Percentiles rank a stretch among this genome's conserved stretches.
Evolutionary conservation across 2,797 vertebrate genomes (phyloP).

Genomic region (Ceryle rudis): DNA sequence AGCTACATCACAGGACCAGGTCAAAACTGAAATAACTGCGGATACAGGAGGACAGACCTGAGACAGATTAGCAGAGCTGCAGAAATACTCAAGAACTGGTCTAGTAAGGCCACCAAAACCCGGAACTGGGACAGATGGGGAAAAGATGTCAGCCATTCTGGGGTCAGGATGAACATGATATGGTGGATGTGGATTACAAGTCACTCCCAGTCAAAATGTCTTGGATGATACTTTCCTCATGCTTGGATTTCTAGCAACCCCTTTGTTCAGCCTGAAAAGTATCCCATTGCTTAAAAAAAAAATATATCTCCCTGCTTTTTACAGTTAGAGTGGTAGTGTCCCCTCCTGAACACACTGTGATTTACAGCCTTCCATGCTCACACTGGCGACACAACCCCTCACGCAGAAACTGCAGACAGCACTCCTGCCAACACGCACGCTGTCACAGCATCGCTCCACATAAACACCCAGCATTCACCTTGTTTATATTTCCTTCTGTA

Average conservation of each 20-base stretch:
- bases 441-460: constrained; percentile 7
- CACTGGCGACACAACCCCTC: background rate
- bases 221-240: background rate
- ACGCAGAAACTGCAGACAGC: background rate
- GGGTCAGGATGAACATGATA: background rate
- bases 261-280: constrained; percentile 10
- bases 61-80: background rate
- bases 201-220: background rate
- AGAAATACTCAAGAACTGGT: background rate
- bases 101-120: background rate
- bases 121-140: background rate
- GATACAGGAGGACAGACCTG: background rate
- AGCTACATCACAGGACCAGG: background rate
- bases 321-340: constrained; percentile 39
- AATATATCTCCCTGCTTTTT: background rate
- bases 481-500: constrained; percentile 4
- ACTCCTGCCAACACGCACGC: constrained; percentile 16
- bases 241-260: background rate
- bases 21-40: background rate
- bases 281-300: background rate
- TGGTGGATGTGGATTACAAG: background rate
- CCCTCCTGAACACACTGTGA: constrained; percentile 22
- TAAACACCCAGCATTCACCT: constrained; percentile 52
- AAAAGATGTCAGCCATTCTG: background rate
- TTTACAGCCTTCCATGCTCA: constrained; percentile 52